Evolutionary conservation across 2,888 invertebrate genomes (phyloP).

Genomic region (Tridacna gigas): DNA sequence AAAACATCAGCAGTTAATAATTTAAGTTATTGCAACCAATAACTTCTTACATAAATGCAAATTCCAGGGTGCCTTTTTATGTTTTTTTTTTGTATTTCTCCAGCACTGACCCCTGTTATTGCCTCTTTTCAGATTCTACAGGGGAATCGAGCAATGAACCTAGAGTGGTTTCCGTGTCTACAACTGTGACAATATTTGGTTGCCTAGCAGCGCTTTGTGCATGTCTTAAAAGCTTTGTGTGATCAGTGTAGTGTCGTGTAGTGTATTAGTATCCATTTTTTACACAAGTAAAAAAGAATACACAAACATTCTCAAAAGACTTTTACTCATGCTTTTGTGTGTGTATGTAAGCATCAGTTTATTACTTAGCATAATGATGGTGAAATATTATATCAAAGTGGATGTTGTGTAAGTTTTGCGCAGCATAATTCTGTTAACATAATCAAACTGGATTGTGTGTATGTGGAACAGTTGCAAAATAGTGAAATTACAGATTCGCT

Average conservation of each 20-base stretch:
- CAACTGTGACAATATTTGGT: slow-evolving; percentile 48
- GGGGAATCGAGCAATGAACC: not conserved
- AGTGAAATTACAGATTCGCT: no score
- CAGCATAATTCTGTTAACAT: no score
- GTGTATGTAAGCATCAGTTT: not conserved
- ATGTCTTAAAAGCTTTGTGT: slow-evolving; percentile 58
- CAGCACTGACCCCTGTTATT: slow-evolving; percentile 38
- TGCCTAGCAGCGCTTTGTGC: slow-evolving; percentile 52
- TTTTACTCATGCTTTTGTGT: not conserved
- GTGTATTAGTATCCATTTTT: slow-evolving; percentile 1
- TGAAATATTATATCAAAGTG: no score
- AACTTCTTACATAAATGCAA: no score
- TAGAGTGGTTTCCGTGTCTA: slow-evolving; percentile 30
- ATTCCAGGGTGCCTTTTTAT: no score
- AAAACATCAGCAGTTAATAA: no score
- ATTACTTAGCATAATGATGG: no score
- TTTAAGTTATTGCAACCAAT: no score
- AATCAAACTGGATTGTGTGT: no score
- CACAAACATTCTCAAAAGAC: not conserved
- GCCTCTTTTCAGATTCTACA: slow-evolving; percentile 49
- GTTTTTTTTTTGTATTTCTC: slow-evolving; percentile 5
- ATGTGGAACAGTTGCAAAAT: no score
- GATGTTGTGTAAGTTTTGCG: no score
- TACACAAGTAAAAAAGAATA: not conserved
- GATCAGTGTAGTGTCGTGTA: slow-evolving; percentile 48